These are phyloP conservation scores for Psittacula cyanocephala DNA, from an alignment of 2,113 vertebrate species.

Conservation along the genomic window DNA sequence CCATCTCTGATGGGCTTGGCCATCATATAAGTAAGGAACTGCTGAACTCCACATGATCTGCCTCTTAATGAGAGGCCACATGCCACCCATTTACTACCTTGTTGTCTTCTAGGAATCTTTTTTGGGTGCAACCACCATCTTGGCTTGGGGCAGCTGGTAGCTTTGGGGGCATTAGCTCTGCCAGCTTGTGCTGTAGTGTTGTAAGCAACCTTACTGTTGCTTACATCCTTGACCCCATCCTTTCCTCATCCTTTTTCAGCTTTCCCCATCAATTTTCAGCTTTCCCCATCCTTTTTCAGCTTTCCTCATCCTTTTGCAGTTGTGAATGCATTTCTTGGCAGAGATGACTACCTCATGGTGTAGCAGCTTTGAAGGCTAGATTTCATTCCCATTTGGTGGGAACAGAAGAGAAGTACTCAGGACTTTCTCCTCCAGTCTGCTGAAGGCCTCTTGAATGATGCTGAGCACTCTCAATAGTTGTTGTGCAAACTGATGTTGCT, in stretches of 20 bases:
- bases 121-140: background rate
- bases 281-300: background rate
- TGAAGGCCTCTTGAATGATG: background rate
- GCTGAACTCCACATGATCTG: background rate
- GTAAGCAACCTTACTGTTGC: background rate
- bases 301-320: background rate
- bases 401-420: background rate
- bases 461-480: background rate
- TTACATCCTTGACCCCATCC: fast-evolving
- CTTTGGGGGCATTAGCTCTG: background rate
- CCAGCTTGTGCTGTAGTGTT: background rate
- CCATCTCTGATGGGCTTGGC: background rate
- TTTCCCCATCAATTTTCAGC: background rate
- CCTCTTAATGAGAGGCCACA: background rate
- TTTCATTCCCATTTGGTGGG: background rate
- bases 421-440: background rate
- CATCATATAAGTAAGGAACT: background rate
- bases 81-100: background rate
- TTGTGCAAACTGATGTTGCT: fast-evolving
- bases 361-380: background rate
- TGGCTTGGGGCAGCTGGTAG: background rate
- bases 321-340: background rate
- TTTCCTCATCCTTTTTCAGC: background rate
- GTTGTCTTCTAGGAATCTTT: background rate
- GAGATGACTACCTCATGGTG: background rate